phyloP scores from a whole-genome alignment of 2,888 invertebrate genomes.

The Pheosia gnoma region DNA sequence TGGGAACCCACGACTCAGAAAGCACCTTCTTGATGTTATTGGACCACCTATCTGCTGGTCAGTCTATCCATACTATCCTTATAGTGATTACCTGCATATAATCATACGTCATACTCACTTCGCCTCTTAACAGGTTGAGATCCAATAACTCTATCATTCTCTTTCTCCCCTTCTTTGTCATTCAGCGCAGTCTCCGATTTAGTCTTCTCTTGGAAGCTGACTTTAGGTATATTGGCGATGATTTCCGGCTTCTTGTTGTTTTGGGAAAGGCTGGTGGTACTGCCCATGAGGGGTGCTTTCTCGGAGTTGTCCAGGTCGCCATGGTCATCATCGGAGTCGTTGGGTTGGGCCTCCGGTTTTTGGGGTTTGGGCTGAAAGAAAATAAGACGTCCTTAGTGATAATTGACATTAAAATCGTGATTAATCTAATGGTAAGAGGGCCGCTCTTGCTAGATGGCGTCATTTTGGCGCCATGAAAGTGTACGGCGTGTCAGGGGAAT shows the following conservation, averaged over 20 bases:
- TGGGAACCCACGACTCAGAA: no score
- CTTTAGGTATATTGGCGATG: conserved; percentile 74
- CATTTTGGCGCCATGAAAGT: no score
- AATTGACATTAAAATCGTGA: not conserved
- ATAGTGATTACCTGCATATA: no score
- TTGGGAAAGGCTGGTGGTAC: conserved; percentile 59
- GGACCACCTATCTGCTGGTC: no score
- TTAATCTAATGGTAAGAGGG: no score
- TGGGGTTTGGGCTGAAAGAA: conserved; percentile 60
- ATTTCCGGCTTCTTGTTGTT: conserved; percentile 69
- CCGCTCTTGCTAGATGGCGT: no score
- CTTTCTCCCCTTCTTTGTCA: conserved; percentile 48
- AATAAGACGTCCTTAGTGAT: not conserved
- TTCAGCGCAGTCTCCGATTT: conserved; percentile 45
- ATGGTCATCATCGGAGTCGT: conserved; percentile 71
- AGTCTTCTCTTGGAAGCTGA: conserved; percentile 62
- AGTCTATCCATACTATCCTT: no score
- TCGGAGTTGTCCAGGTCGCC: conserved; percentile 76
- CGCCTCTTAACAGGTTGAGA: conserved; percentile 75
- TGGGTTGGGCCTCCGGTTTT: conserved; percentile 44
- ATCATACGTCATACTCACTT: conserved; percentile 59
- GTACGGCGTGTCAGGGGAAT: no score
- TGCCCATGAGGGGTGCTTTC: conserved; percentile 78
- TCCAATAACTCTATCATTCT: conserved; percentile 61
- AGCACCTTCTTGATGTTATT: no score